A percentile compares a stretch with the other conserved stretches of the same genome.
Conservation (phyloP, 2,113 vertebrate species). For the Ceyx melanurus region DNA sequence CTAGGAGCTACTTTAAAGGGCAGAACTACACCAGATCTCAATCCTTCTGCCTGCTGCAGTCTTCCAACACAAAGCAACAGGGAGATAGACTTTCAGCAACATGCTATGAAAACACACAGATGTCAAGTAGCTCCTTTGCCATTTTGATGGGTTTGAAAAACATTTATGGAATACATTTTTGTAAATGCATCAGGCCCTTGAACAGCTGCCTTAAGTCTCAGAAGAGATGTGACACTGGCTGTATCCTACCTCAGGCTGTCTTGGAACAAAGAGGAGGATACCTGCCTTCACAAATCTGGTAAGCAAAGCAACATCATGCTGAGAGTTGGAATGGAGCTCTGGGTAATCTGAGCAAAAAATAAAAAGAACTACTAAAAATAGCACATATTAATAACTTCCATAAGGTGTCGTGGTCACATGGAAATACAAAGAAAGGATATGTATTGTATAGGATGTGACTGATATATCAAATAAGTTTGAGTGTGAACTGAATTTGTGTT, state of each 20-base stretch:
- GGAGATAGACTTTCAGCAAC: background rate
- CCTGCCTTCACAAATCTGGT: background rate
- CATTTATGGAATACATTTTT: background rate
- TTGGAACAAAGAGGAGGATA: background rate
- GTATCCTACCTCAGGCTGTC: background rate
- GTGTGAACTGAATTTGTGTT: background rate
- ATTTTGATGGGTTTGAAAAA: background rate
- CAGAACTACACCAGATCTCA: background rate
- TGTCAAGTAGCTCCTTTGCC: background rate
- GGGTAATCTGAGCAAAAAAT: background rate
- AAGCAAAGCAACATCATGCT: background rate
- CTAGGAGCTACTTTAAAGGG: background rate
- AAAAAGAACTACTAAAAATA: background rate
- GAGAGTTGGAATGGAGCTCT: background rate
- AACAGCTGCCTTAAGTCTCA: background rate
- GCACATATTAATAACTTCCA: background rate
- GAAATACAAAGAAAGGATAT: background rate
- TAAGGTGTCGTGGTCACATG: background rate
- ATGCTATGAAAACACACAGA: background rate
- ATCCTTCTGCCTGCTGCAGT: background rate
- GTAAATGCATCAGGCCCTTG: background rate
- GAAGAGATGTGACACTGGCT: background rate
- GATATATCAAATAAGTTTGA: background rate
- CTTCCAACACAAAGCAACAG: background rate
- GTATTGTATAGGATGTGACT: background rate